phyloP scores from a whole-genome alignment of 2,113 vertebrate species.

The Malurus elegans region DNA sequence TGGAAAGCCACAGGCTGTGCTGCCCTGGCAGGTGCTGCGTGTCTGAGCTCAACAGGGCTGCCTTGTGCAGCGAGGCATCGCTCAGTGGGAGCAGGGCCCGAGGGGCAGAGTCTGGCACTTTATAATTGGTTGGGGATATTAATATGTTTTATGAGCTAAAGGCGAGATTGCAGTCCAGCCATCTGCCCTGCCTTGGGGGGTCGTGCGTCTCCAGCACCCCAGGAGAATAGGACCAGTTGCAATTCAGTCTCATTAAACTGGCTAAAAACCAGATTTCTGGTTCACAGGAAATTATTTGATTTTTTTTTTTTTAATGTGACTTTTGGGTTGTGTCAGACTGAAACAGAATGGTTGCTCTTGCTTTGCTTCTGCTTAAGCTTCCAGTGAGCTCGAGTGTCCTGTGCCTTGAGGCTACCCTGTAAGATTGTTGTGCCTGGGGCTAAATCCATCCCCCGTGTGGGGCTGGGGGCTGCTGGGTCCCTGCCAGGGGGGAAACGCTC shows the following conservation, averaged over 20 bases:
- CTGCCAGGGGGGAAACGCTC: not conserved
- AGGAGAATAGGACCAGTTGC: not conserved
- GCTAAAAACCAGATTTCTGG: not conserved
- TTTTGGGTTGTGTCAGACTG: not conserved
- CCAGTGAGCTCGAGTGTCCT: not conserved
- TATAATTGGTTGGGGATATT: slow-evolving; percentile 9
- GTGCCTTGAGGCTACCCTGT: not conserved
- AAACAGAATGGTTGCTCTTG: not conserved
- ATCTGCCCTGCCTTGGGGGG: slow-evolving; percentile 29
- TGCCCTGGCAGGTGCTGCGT: not conserved
- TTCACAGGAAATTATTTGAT: slow-evolving; percentile 26
- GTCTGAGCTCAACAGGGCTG: not conserved
- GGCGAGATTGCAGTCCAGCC: not conserved
- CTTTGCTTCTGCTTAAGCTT: not conserved
- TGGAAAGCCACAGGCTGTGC: not conserved
- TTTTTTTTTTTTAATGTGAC: not conserved
- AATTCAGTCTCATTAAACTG: not conserved
- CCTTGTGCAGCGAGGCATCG: not conserved
- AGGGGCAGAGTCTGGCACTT: not conserved
- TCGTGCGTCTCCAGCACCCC: not conserved
- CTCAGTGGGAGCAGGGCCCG: fast-evolving
- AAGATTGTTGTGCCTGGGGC: not conserved
- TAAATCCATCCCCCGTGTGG: not conserved
- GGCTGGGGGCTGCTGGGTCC: not conserved
- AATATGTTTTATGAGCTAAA: not conserved